These are phyloP conservation scores for Zaprionus lachaisei DNA, from an alignment of 1,140 invertebrate species.

Conservation along the genomic window DNA sequence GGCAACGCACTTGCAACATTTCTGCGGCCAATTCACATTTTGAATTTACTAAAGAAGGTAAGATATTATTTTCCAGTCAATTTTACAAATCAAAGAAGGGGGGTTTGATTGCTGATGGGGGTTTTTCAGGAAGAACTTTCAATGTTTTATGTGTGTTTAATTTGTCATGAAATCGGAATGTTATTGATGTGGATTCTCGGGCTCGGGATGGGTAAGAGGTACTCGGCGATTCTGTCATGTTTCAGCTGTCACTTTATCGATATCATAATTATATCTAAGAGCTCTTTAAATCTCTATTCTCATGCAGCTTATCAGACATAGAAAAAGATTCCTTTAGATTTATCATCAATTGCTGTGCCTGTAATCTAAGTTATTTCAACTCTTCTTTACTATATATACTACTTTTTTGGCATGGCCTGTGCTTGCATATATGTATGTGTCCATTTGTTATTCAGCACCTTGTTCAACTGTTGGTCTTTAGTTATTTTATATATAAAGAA, in stretches of 20 bases:
- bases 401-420: too few relatives aligned
- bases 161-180: constrained; percentile 12
- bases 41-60: constrained; percentile 1
- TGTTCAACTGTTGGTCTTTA: too few relatives aligned
- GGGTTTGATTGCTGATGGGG: not conserved
- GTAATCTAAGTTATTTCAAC: not conserved
- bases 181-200: constrained; percentile 8
- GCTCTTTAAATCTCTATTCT: not conserved
- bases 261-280: not conserved
- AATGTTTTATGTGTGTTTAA: constrained; percentile 10
- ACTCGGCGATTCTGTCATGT: not conserved
- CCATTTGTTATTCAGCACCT: too few relatives aligned
- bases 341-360: not conserved
- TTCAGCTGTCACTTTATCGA: not conserved
- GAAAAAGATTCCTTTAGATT: not conserved
- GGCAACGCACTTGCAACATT: constrained; percentile 12
- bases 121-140: not conserved
- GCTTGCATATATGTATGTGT: too few relatives aligned
- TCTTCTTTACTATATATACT: too few relatives aligned
- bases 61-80: not conserved
- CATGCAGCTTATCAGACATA: too few relatives aligned
- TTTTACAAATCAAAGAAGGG: not conserved
- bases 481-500: too few relatives aligned
- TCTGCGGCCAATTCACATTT: constrained; percentile 9
- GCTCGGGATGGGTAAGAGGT: constrained; percentile 1